These are phyloP conservation scores for Dromaius novaehollandiae DNA, from an alignment of 2,113 vertebrate genomes.

Conservation along the genomic window DNA sequence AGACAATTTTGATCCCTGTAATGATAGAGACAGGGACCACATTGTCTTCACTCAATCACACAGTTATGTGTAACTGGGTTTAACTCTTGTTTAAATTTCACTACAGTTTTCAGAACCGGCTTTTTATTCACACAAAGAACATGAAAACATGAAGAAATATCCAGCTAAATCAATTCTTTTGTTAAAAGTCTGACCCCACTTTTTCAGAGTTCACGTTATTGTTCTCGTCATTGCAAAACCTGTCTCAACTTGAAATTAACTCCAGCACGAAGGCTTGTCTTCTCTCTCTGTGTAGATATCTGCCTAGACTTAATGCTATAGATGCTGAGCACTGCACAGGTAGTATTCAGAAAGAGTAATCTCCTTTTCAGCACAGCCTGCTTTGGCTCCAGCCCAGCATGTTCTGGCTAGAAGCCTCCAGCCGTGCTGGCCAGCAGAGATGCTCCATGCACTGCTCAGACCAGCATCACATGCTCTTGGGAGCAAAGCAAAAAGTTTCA, in stretches of 20 bases:
- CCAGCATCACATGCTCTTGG: not conserved
- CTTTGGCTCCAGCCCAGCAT: not conserved
- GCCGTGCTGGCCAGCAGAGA: not conserved
- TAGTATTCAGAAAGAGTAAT: not conserved
- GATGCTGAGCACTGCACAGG: not conserved
- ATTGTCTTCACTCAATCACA: not conserved
- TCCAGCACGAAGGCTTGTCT: not conserved
- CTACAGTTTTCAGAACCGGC: not conserved
- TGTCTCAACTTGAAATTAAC: not conserved
- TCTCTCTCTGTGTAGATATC: not conserved
- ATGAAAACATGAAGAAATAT: not conserved
- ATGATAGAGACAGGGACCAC: not conserved
- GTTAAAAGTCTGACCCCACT: not conserved
- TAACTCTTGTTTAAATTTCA: not conserved
- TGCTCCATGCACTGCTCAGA: not conserved
- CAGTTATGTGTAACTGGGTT: not conserved
- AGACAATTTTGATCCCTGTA: not conserved
- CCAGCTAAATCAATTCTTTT: not conserved
- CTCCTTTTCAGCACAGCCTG: not conserved
- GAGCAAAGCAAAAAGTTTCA: not conserved
- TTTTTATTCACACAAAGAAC: not conserved
- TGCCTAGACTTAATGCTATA: not conserved
- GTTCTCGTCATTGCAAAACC: not conserved
- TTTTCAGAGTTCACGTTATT: not conserved
- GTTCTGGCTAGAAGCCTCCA: not conserved